Base-by-base conservation (phyloP, 2,888 invertebrate genomes). In the Caenorhabditis becei region DNA sequence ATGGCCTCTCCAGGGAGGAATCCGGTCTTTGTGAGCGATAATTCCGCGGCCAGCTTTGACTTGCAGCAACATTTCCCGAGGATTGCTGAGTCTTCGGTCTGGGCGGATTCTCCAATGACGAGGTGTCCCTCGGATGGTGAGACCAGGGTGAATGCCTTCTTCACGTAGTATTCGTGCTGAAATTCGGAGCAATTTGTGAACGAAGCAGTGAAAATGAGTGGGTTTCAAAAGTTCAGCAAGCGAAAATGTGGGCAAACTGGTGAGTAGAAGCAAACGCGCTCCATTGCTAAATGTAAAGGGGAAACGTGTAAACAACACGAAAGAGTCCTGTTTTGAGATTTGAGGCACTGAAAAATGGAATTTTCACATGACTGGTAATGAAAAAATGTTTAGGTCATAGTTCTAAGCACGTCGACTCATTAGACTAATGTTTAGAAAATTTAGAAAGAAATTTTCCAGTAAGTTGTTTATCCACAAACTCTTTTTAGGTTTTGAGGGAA, bases 1-100 rank as follows among this genome's bases (percentile, higher is more conserved):
- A 90, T 82, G 16, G 84, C 72, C 26, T 90, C 90, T 32, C 90
- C 90, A 0, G 90, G 89, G 11, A 84, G 53, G 82, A 85, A 90
- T 37, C 84, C 87, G 20, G 86, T 84, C 58, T 89, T 89, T n/a
- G 89, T 85, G 14, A 90, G 82, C 1, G 74, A 56, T 20, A 90
- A 67, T 37, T 86, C 87, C 2, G 88, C 87, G n/a, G 80, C 49
- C n/a, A 90, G 58, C 83, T 88, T 86, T 56, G 86, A 83, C 61
- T 89, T 87, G 77, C 89, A 90, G 67, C 90, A 90, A 63, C 85
- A 86, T 23, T 88, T 88, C 63, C 89, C 89, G 23, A 85, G 83
- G 44, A 81, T 81, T 26, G 86, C 86, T 0, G 86, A 82, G n/a
- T 89, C 88, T 18, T 79, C 59, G 23, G 72, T 80, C 10, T 72